Base-by-base conservation (phyloP, 2,888 invertebrate genomes). In the Yponomeuta cagnagella region DNA sequence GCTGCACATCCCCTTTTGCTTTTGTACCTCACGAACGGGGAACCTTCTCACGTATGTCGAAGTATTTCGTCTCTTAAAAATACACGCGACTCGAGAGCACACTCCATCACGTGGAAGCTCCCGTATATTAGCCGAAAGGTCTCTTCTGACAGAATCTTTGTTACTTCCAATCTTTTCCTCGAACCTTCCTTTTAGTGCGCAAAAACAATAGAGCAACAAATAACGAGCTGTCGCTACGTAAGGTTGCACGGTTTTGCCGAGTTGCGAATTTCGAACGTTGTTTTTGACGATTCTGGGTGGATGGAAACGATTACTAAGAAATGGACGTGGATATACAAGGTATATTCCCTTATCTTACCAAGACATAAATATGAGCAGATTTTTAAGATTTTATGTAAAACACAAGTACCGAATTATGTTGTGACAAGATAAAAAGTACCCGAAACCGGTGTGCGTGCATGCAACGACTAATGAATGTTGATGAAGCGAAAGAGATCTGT, bases 21-120 rank as follows among this genome's bases (percentile, higher is more conserved):
- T 86, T 81, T 80, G 78, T 81, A 77, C 75, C 73, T 74, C 70
- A 72, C 75, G 76, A 74, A 74, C 77, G 77, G 78, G 78, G 76
- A 80, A 77, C 79, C 80, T 82, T 82, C 82, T 85, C 82, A 81
- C 81, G 83, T 82, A 79, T 87, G 85, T 87, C 88, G 85, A 87
- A 84, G 79, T 58, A 78, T 81, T 84, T 85, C 85, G 84, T 81
- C 82, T 83, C 80, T 78, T 80, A 81, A 82, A 85, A 86, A 84
- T 84, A 86, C 79, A 80, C 82, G 82, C 76, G 82, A 75, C 43
- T 70, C 68, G 70, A 58, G 48, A 48, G 48, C 48, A 6, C 31
- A 65, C 70, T 70, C 48, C 65, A 70, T 64, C 70, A 70, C n/a
- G 30, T 6, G 31, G 48, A 52, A 48, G 10, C 64, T 9, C 48